Evolutionary conservation across 2,797 vertebrate genomes (phyloP).

Genomic region (Potorous gilbertii): DNA sequence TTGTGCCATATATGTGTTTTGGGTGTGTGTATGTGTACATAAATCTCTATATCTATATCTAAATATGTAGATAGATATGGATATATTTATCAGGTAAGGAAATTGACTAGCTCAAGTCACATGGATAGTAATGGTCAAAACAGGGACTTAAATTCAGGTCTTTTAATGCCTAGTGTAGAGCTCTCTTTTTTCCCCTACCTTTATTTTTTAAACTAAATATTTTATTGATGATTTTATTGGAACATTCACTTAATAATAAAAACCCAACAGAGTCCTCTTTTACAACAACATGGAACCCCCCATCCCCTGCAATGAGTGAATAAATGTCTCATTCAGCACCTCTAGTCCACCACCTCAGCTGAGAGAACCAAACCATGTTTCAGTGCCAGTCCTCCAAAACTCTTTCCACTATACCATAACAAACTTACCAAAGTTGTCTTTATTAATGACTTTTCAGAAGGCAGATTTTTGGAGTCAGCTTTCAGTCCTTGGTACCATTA

Average conservation of each 20-base stretch:
- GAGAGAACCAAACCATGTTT: neutral
- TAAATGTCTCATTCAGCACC: neutral
- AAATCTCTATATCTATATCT: too few relatives aligned
- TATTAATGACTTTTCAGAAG: slow-evolving; percentile 59
- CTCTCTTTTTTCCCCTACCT: too few relatives aligned
- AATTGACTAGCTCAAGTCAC: too few relatives aligned
- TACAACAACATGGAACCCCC: neutral
- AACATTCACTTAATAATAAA: neutral
- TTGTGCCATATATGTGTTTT: neutral
- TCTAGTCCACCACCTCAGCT: neutral
- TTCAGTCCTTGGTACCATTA: slow-evolving; percentile 67
- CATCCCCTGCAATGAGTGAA: neutral
- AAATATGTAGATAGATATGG: too few relatives aligned
- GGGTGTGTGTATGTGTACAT: too few relatives aligned
- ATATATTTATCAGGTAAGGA: too few relatives aligned
- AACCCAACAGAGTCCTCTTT: neutral
- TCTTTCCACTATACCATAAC: slow-evolving; percentile 41
- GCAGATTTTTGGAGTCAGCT: slow-evolving; percentile 54
- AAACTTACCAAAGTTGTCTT: slow-evolving; percentile 51
- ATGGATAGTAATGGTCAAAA: too few relatives aligned
- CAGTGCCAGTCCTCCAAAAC: neutral
- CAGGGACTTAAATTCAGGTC: too few relatives aligned
- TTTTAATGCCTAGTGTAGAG: too few relatives aligned
- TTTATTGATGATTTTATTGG: neutral
- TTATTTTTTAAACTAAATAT: neutral